Conservation (phyloP, 2,797 vertebrate genomes). For the Rhinoraja longicauda region DNA sequence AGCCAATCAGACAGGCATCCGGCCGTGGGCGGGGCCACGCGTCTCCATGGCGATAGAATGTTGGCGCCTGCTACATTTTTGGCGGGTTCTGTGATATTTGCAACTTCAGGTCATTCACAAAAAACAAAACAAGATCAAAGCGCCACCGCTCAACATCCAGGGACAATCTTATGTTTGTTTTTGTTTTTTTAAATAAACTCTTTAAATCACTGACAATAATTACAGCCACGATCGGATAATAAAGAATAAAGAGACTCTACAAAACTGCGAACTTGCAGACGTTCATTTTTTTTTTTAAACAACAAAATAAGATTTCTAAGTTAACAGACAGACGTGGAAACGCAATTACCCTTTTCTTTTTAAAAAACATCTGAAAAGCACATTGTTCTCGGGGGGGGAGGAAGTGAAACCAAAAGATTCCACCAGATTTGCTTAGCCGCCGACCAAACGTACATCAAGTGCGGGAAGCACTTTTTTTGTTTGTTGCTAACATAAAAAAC, state of each 20-base stretch:
- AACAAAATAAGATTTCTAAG: not conserved
- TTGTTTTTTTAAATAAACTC: no score
- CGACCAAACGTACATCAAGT: not conserved
- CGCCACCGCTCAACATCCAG: not conserved
- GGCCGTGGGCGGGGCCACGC: not conserved
- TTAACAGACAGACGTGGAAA: not conserved
- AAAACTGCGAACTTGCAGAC: no score
- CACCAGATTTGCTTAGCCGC: not conserved
- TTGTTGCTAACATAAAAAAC: not conserved
- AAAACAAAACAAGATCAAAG: not conserved
- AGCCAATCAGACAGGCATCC: not conserved
- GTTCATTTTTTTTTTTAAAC: no score
- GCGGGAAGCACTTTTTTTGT: not conserved
- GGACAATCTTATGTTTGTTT: not conserved
- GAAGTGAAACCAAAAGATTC: not conserved
- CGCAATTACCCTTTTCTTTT: no score
- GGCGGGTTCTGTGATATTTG: not conserved
- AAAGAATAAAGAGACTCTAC: no score
- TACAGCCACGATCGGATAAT: no score
- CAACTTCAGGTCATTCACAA: not conserved
- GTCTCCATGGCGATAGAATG: constrained; percentile 17
- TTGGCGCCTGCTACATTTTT: constrained; percentile 29
- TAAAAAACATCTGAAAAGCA: not conserved
- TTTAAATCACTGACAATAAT: not conserved
- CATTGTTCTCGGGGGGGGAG: not conserved